Evolutionary conservation across 2,797 vertebrate species (phyloP).

Genomic region (Labroides dimidiatus): DNA sequence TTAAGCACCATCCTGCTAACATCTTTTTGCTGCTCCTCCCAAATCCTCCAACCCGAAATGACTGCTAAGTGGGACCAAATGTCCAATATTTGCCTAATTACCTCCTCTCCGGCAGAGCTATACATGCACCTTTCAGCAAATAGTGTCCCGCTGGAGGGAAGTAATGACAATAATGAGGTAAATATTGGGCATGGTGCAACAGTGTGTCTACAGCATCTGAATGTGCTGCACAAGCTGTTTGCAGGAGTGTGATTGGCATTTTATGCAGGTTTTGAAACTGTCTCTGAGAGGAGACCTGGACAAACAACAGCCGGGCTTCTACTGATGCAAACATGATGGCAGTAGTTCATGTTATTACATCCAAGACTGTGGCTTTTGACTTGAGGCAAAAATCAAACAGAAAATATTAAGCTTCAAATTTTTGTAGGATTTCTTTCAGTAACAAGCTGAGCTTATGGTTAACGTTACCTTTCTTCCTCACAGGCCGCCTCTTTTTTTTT

Average conservation of each 20-base stretch:
- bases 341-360: conserved; percentile 9
- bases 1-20: background rate
- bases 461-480: too few species aligned
- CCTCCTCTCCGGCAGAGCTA: conserved; percentile 11
- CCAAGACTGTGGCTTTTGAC: background rate
- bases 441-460: too few species aligned
- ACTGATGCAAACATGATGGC: background rate
- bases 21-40: conserved; percentile 24
- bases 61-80: conserved; percentile 20
- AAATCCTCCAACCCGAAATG: conserved; percentile 15
- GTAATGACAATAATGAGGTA: conserved; percentile 57
- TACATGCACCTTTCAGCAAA: conserved; percentile 38
- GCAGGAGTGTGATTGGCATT: conserved; percentile 23
- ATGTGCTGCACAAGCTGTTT: conserved; percentile 40
- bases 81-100: conserved; percentile 51
- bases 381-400: too few species aligned
- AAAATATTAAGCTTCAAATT: too few species aligned
- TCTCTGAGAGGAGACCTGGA: background rate
- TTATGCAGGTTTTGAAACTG: conserved; percentile 22
- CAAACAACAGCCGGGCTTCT: conserved; percentile 5
- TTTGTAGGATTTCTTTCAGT: too few species aligned
- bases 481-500: too few species aligned
- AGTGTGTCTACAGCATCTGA: conserved; percentile 41
- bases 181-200: conserved; percentile 38
- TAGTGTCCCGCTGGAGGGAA: conserved; percentile 39